These are phyloP conservation scores for Balanococcus diminutus DNA, from an alignment of 2,888 invertebrate species.

Conservation along the genomic window DNA sequence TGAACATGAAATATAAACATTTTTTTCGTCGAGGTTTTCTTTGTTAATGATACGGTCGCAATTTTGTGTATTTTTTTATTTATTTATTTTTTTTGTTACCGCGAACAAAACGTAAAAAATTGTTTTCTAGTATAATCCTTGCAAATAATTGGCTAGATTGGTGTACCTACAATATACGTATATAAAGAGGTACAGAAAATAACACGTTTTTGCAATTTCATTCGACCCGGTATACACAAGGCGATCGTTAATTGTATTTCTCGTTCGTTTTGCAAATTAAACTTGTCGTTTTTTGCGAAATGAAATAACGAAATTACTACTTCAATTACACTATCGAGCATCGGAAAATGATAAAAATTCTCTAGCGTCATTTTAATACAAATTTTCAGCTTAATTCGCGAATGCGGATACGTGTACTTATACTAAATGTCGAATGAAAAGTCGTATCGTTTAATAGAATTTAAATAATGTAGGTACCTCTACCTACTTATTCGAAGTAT, in stretches of 20 bases:
- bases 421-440: not conserved
- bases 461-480: no score
- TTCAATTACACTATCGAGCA: not conserved
- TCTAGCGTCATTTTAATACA: not conserved
- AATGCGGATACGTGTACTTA: no score
- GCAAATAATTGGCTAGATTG: not conserved
- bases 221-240: not conserved
- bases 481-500: not conserved
- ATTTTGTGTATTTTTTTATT: no score
- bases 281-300: not conserved
- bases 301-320: not conserved
- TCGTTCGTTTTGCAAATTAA: constrained; percentile 8
- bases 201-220: not conserved
- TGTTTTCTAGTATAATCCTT: not conserved
- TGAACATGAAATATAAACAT: constrained; percentile 17
- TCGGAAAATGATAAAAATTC: not conserved
- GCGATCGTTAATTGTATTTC: not conserved
- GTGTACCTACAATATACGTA: not conserved
- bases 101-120: not conserved
- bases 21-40: not conserved
- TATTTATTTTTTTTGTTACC: not conserved
- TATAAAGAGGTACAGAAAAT: not conserved
- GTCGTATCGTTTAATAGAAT: not conserved
- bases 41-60: not conserved
- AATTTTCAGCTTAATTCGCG: not conserved